phyloP scores from a whole-genome alignment of 2,888 invertebrate species.

The Prosopocoilus inquinatus region DNA sequence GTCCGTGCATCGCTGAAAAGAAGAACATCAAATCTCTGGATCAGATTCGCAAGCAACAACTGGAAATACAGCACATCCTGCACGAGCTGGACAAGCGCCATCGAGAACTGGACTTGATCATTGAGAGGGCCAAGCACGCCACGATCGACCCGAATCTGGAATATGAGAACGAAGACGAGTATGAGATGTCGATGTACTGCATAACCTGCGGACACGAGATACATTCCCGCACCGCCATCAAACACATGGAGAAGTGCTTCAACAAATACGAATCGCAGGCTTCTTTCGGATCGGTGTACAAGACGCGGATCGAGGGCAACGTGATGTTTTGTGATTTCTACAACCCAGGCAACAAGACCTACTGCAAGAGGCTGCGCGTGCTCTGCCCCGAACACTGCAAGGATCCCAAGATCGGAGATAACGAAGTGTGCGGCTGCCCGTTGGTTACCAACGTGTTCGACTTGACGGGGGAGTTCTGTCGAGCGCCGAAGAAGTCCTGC shows the following conservation, averaged over 20 bases:
- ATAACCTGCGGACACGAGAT: constrained; percentile 97
- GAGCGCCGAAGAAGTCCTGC: constrained; percentile 86
- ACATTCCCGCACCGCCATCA: constrained; percentile 84
- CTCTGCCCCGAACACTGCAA: constrained; percentile 98
- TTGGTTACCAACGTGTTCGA: constrained; percentile 81
- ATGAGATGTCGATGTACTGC: constrained; percentile 85
- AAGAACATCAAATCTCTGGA: constrained; percentile 58
- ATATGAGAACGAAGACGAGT: constrained; percentile 64
- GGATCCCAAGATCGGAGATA: constrained; percentile 82
- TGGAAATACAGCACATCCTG: constrained; percentile 74
- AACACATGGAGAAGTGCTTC: constrained; percentile 98
- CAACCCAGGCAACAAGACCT: constrained; percentile 83
- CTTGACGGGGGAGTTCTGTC: constrained; percentile 83
- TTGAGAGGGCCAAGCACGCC: constrained; percentile 75
- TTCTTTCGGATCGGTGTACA: constrained; percentile 92
- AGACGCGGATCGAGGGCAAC: constrained; percentile 91
- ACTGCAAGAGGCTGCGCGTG: constrained; percentile 92
- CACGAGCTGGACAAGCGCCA: constrained; percentile 78
- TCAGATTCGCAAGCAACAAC: constrained; percentile 71
- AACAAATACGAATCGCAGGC: constrained; percentile 97
- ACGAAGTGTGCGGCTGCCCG: constrained; percentile 93
- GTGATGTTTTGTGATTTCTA: constrained; percentile 98
- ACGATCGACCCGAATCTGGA: constrained; percentile 63
- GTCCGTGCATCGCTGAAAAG: constrained; percentile 83
- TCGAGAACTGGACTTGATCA: constrained; percentile 73